Evolutionary conservation across 2,113 vertebrate species (phyloP).

Genomic region (Callipepla squamata): DNA sequence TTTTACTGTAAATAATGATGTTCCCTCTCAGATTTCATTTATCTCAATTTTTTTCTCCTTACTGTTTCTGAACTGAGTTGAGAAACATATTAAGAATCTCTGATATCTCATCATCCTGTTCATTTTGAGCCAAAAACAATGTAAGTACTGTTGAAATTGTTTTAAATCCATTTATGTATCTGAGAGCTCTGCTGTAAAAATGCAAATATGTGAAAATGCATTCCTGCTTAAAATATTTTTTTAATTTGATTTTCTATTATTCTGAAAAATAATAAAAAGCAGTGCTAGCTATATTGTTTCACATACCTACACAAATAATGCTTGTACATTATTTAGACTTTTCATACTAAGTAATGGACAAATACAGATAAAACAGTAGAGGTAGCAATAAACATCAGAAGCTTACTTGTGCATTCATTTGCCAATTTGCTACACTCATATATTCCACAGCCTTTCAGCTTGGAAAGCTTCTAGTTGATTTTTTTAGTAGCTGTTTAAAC

Average conservation of each 20-base stretch:
- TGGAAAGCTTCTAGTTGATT: constrained; percentile 68
- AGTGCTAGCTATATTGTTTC: not conserved
- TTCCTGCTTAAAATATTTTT: not conserved
- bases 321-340: not conserved
- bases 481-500: constrained; percentile 79
- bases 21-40: not conserved
- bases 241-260: not conserved
- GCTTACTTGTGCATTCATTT: constrained; percentile 61
- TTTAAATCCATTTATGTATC: not conserved
- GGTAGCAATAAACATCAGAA: not conserved
- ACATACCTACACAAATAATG: not conserved
- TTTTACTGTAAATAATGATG: not conserved
- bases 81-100: not conserved
- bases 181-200: not conserved
- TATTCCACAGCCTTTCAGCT: constrained; percentile 71
- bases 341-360: constrained; percentile 5
- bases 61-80: not conserved
- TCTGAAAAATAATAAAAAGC: not conserved
- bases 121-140: not conserved
- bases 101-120: not conserved
- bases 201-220: not conserved
- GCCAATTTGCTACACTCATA: constrained; percentile 40
- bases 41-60: not conserved
- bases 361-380: not conserved
- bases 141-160: not conserved